Evolutionary conservation across 2,113 vertebrate genomes (phyloP), one percentile per base, ranked within the genome.

Genomic region (Cyphomyrus discorhynchus): DNA sequence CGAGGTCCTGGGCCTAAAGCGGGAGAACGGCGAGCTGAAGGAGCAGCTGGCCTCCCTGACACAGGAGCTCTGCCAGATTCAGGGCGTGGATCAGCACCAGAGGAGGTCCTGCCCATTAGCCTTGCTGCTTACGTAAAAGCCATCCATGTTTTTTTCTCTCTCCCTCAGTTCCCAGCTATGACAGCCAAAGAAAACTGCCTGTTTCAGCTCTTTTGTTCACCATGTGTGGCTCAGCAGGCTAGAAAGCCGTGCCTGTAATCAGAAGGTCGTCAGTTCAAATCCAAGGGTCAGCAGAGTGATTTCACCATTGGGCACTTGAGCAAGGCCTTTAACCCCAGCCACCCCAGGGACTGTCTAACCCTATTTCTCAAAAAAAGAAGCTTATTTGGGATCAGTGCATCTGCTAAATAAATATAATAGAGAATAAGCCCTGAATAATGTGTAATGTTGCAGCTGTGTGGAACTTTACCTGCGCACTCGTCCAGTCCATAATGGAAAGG

Each of bases 1-100:
- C 62, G 96, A 97, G 90, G 94, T 96, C 46, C 90, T 95, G 35
- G 92, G 95, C 85, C 96, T 98, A 49, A 94, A 94, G 93, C 95
- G 96, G 91, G 97, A 98, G 92, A 98, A 98, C 77, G 89, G 96
- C 0, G 91, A 96, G 50, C 94, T 98, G 85, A 96, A 95, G 93
- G 96, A 97, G 0, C 96, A 98, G 74, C 91, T 96, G 92, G 96
- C 97, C 47, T 93, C 93, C 1, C 96, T 96, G 92, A 95, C 95
- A 91, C 96, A 97, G 94, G 96, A 97, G 93, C 94, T 95, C 92
- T 91, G 94, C 89, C 96, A 95, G 91, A 94, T 97, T 91, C 96
- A 96, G 85, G 96, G 97, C 56, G 95, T 94, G 0, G 96, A 97
- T 89, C 95, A 95, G 74, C 94, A 95, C 56, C 97, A 96, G 91